These are phyloP conservation scores for Marcusenius ussheri DNA, from an alignment of 2,113 vertebrate species.

Conservation along the genomic window DNA sequence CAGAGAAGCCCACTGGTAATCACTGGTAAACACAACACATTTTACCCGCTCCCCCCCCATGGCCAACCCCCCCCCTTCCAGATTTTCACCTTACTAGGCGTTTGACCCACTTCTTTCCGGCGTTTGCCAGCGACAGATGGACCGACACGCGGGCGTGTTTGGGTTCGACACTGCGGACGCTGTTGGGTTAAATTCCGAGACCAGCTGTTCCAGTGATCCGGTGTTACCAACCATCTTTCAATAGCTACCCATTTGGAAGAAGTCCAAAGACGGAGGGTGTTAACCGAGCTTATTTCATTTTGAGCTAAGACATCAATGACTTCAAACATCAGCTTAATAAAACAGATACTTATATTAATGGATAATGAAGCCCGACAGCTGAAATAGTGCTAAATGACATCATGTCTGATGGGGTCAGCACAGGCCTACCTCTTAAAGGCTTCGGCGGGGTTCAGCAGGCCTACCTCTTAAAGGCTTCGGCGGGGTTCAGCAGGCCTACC, in stretches of 20 bases:
- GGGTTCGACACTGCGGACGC: constrained; percentile 49
- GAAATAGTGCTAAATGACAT: background rate
- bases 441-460: constrained; percentile 76
- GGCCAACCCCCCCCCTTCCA: constrained; percentile 3
- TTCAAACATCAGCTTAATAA: constrained; percentile 1
- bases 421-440: constrained; percentile 88
- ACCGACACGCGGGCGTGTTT: constrained; percentile 38
- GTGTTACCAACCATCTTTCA: constrained; percentile 14
- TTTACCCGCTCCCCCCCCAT: background rate
- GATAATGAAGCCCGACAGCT: background rate
- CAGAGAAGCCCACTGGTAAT: background rate
- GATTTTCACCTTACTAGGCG: constrained; percentile 49
- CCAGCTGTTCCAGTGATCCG: constrained; percentile 33
- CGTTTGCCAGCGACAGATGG: constrained; percentile 57
- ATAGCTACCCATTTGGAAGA: background rate
- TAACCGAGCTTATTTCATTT: constrained; percentile 19
- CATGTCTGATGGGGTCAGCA: background rate
- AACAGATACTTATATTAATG: background rate
- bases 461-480: constrained; percentile 72
- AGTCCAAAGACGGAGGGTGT: background rate
- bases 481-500: constrained; percentile 59
- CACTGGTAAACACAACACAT: constrained; percentile 4
- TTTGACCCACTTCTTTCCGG: constrained; percentile 49
- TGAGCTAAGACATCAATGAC: constrained; percentile 42
- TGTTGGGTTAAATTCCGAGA: constrained; percentile 46